Conservation (phyloP, 2,113 vertebrate species). For the Carassius gibelio region DNA sequence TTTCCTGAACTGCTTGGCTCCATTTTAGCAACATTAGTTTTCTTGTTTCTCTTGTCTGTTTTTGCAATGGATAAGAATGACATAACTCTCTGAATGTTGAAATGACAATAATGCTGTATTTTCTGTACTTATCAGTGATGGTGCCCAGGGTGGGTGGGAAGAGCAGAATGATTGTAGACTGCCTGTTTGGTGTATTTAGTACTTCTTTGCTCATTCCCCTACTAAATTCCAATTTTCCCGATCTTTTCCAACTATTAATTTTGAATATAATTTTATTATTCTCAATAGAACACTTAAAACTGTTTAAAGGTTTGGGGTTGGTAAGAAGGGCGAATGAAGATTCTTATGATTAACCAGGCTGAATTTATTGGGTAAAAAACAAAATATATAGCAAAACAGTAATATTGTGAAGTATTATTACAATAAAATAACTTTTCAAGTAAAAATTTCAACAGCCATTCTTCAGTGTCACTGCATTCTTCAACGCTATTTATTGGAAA, state of each 20-base stretch:
- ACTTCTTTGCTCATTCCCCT: neutral
- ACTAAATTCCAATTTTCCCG: neutral
- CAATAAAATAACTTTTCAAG: neutral
- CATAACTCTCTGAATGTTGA: conserved; percentile 11
- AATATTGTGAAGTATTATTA: too few species aligned
- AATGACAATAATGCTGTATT: neutral
- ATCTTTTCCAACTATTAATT: neutral
- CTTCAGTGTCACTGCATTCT: too few species aligned
- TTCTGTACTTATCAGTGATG: neutral
- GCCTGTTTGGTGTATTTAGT: neutral
- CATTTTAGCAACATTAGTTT: conserved; percentile 12
- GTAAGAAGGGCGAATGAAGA: neutral
- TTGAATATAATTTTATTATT: too few species aligned
- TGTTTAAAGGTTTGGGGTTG: neutral
- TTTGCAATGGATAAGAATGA: conserved; percentile 3
- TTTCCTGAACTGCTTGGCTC: conserved; percentile 16
- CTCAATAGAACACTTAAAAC: neutral
- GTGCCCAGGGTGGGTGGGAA: neutral
- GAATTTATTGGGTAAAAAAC: neutral
- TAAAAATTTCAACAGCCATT: too few species aligned
- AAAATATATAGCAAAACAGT: too few species aligned
- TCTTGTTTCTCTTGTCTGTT: neutral
- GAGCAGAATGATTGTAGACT: neutral
- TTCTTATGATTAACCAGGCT: neutral
- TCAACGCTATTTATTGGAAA: too few species aligned